A percentile compares a stretch with the other conserved stretches of the same genome.
Evolutionary conservation across 2,888 invertebrate genomes (phyloP).

Genomic region (Gastrophysa polygoni): DNA sequence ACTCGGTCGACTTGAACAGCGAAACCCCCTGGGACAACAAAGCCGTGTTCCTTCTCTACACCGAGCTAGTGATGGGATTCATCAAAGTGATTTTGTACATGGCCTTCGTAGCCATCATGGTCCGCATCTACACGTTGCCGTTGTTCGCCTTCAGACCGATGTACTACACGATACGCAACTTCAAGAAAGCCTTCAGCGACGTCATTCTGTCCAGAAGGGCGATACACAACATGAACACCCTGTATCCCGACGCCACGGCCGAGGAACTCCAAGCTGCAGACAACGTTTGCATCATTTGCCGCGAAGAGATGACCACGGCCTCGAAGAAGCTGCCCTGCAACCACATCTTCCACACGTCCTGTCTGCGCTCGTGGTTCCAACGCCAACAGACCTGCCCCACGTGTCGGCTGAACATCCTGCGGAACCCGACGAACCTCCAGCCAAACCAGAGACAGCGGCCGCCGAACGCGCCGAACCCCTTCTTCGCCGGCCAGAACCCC

Average conservation of each 20-base stretch:
- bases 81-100: conserved; percentile 80
- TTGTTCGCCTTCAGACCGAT: conserved; percentile 98
- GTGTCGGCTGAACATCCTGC: conserved; percentile 84
- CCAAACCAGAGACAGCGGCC: conserved; percentile 37
- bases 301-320: conserved; percentile 73
- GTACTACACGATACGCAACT: conserved; percentile 98
- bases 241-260: conserved; percentile 94
- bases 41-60: conserved; percentile 95
- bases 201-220: conserved; percentile 96
- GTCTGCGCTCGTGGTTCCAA: conserved; percentile 99
- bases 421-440: conserved; percentile 45
- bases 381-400: conserved; percentile 99
- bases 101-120: conserved; percentile 94
- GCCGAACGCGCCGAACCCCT: conserved; percentile 37
- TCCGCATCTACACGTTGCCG: conserved; percentile 91
- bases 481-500: conserved; percentile 45
- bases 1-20: conserved; percentile 86
- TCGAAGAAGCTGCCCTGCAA: conserved; percentile 98
- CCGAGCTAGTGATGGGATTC: conserved; percentile 92
- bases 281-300: conserved; percentile 98
- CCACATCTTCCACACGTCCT: conserved; percentile 98
- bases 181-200: conserved; percentile 97
- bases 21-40: conserved; percentile 99
- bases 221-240: conserved; percentile 96
- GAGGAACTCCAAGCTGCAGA: conserved; percentile 92